Conservation (phyloP, 2,113 vertebrate species). For the Rhynchomys soricoides region DNA sequence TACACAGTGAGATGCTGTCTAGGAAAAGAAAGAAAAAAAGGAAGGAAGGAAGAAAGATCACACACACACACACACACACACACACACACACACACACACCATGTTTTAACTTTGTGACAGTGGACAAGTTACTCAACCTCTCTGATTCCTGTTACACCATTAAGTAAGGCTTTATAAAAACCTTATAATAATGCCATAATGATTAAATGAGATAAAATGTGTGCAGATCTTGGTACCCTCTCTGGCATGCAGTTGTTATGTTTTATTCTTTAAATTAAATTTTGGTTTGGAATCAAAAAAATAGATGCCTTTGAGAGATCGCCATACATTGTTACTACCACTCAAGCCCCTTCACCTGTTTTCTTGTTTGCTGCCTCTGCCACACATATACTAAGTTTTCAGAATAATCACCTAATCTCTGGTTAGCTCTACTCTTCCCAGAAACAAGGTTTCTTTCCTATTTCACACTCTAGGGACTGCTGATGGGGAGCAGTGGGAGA, state of each 20-base stretch:
- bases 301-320: background rate
- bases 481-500: too few relatives aligned
- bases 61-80: too few relatives aligned
- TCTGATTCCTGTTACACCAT: background rate
- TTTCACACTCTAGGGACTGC: background rate
- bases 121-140: background rate
- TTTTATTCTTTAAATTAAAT: background rate
- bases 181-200: background rate
- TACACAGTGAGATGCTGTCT: too few relatives aligned
- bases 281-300: background rate
- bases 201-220: background rate
- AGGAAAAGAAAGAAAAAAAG: too few relatives aligned
- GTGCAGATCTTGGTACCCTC: background rate
- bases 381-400: background rate
- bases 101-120: background rate
- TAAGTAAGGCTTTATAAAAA: background rate
- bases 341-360: background rate
- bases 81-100: too few relatives aligned
- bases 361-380: background rate
- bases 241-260: background rate
- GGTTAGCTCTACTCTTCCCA: background rate
- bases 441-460: background rate
- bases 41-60: too few relatives aligned
- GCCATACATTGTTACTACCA: too few relatives aligned
- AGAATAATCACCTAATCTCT: background rate